These are phyloP conservation scores for Pachliopta kotzebuea DNA, from an alignment of 2,888 invertebrate species.

Conservation along the genomic window DNA sequence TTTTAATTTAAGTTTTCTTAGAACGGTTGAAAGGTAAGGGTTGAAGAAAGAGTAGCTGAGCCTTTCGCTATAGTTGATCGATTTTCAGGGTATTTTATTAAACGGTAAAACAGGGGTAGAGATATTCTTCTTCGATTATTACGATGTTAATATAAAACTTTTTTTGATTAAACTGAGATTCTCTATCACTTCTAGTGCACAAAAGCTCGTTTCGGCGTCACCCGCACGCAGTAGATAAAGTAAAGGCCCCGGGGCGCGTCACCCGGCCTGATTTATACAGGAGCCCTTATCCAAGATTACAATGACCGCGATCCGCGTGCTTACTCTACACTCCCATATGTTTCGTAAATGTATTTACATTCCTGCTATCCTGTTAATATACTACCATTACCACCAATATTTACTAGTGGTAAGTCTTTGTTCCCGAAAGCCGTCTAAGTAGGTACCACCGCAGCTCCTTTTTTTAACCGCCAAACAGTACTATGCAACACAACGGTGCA, in stretches of 20 bases:
- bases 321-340: conserved; percentile 63
- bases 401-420: too few relatives aligned
- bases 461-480: too few relatives aligned
- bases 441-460: too few relatives aligned
- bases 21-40: too few relatives aligned
- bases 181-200: conserved; percentile 40
- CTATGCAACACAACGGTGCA: too few relatives aligned
- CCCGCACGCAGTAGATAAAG: conserved; percentile 78
- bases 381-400: background rate
- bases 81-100: too few relatives aligned
- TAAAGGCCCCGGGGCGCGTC: conserved; percentile 73
- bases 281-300: conserved; percentile 80
- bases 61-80: too few relatives aligned
- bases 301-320: conserved; percentile 78
- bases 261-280: conserved; percentile 74
- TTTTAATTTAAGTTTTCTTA: too few relatives aligned
- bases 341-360: conserved; percentile 23
- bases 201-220: conserved; percentile 52
- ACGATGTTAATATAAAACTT: background rate
- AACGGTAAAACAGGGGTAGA: too few relatives aligned
- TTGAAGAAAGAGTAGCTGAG: too few relatives aligned
- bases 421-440: too few relatives aligned
- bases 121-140: background rate
- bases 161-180: background rate
- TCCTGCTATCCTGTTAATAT: background rate